Percentiles rank a stretch among this genome's conserved stretches.
Evolutionary conservation across 1,140 invertebrate genomes (phyloP).

Genomic region (Acyrthosiphon pisum): DNA sequence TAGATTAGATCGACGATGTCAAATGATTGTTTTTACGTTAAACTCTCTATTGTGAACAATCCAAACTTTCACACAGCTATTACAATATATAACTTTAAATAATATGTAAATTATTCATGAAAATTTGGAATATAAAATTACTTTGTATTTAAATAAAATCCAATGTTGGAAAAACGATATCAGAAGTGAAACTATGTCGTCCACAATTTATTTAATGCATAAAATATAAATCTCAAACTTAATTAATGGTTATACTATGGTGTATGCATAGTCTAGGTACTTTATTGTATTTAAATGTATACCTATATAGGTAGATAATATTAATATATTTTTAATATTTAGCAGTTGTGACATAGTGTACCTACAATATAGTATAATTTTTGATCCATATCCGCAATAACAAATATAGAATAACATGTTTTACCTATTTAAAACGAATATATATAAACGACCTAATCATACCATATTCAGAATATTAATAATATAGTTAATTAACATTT

Average conservation of each 20-base stretch:
- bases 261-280: background rate
- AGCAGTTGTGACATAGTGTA: too few species aligned
- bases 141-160: background rate
- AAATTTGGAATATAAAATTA: background rate
- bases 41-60: conserved; percentile 14
- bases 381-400: too few species aligned
- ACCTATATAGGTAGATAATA: background rate
- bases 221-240: background rate
- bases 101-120: background rate
- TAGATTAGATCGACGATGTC: background rate
- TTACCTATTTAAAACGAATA: too few species aligned
- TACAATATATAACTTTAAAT: background rate
- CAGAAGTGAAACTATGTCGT: background rate
- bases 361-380: too few species aligned
- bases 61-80: background rate
- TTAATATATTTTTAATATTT: background rate
- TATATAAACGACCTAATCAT: too few species aligned
- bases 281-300: background rate
- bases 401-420: too few species aligned
- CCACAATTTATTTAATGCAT: background rate
- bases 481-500: background rate
- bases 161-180: background rate
- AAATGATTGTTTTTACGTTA: background rate
- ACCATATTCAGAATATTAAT: background rate
- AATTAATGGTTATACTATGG: background rate